A percentile compares a stretch with the other conserved stretches of the same genome.
Conservation (phyloP, 2,797 vertebrate genomes). For the Lemur catta region DNA sequence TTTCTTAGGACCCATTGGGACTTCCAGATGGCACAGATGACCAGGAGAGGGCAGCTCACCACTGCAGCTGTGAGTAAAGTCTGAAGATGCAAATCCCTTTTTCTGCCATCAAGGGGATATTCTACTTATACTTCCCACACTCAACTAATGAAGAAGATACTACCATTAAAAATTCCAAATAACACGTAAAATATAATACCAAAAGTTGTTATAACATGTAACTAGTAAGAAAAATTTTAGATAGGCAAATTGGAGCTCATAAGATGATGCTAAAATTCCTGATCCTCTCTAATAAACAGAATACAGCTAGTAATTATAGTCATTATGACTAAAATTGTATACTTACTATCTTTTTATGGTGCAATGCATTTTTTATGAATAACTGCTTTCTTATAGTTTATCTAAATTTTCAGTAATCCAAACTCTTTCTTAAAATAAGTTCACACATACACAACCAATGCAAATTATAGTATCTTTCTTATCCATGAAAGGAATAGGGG, state of each 20-base stretch:
- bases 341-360: background rate
- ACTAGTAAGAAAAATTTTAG: conserved; percentile 24
- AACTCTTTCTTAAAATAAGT: conserved; percentile 46
- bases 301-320: background rate
- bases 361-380: conserved; percentile 9
- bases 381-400: conserved; percentile 32
- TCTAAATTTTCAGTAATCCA: conserved; percentile 38
- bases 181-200: conserved; percentile 18
- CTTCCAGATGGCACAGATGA: conserved; percentile 60
- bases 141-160: conserved; percentile 9
- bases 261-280: background rate
- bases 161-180: conserved; percentile 25
- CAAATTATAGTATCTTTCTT: background rate
- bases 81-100: background rate
- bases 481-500: background rate
- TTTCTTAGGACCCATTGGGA: conserved; percentile 55
- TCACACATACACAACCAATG: background rate
- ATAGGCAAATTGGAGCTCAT: background rate
- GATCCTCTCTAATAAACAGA: background rate
- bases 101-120: conserved; percentile 26
- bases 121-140: conserved; percentile 11
- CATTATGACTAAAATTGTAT: background rate
- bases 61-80: conserved; percentile 65
- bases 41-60: conserved; percentile 81
- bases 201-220: conserved; percentile 4